A percentile compares a stretch with the other conserved stretches of the same genome.
phyloP scores from a whole-genome alignment of 1,140 invertebrate species.

The Bradysia coprophila region DNA sequence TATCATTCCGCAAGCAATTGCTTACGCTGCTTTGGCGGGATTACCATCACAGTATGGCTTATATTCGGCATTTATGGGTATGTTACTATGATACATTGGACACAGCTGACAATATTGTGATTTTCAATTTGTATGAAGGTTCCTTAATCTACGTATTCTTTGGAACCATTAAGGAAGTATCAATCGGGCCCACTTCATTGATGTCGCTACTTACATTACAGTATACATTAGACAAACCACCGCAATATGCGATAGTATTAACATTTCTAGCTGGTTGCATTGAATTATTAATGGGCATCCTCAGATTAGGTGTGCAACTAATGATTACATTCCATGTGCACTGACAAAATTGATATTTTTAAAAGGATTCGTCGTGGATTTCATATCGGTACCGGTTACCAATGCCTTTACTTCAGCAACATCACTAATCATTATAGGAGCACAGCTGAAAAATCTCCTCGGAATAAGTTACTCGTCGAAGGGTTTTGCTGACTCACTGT shows the following conservation, averaged over 20 bases:
- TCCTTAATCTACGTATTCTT: slow-evolving; percentile 74
- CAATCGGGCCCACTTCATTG: slow-evolving; percentile 73
- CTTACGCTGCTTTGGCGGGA: slow-evolving; percentile 59
- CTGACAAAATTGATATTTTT: slow-evolving; percentile 5
- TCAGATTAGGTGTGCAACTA: slow-evolving; percentile 44
- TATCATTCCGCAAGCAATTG: slow-evolving; percentile 69
- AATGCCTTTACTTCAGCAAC: slow-evolving; percentile 88
- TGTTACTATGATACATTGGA: neutral
- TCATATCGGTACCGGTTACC: slow-evolving; percentile 85
- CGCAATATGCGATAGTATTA: slow-evolving; percentile 60
- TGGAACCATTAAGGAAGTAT: slow-evolving; percentile 80
- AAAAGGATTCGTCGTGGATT: slow-evolving; percentile 75
- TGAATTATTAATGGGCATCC: slow-evolving; percentile 56
- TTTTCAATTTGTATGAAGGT: slow-evolving; percentile 27
- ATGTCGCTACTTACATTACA: slow-evolving; percentile 59
- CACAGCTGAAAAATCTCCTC: slow-evolving; percentile 69
- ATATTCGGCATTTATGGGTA: slow-evolving; percentile 20
- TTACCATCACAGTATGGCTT: slow-evolving; percentile 41
- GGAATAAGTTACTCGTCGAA: slow-evolving; percentile 55
- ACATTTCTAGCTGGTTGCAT: slow-evolving; percentile 57
- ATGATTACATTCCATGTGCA: too few relatives aligned
- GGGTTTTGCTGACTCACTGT: slow-evolving; percentile 49
- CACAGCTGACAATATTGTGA: neutral
- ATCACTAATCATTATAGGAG: slow-evolving; percentile 75
- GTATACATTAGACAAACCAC: slow-evolving; percentile 45